Evolutionary conservation across 2,888 invertebrate species (phyloP).

Genomic region (Conops quadrifasciatus): DNA sequence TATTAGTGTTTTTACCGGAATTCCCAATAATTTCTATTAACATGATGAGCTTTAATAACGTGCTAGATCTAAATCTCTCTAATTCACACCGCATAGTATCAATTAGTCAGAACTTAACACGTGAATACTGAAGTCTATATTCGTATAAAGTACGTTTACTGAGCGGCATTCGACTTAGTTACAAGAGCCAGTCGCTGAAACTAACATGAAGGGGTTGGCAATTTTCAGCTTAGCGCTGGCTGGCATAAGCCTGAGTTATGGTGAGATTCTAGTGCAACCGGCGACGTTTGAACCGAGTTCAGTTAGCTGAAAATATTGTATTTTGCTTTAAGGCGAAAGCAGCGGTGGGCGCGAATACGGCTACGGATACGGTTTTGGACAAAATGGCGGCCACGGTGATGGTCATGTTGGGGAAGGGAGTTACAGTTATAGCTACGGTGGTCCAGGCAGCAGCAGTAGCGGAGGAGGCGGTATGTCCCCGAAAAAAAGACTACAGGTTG

Average conservation of each 20-base stretch:
- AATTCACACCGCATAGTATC: no score
- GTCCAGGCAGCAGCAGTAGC: not conserved
- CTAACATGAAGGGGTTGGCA: not conserved
- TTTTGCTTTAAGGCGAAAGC: not conserved
- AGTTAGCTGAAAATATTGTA: no score
- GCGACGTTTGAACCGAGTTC: no score
- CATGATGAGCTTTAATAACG: no score
- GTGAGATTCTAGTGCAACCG: not conserved
- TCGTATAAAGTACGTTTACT: not conserved
- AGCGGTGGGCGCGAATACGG: not conserved
- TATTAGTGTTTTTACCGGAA: no score
- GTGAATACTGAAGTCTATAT: no score
- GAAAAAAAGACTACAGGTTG: no score
- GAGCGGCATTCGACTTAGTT: not conserved
- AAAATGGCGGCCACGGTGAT: conserved; percentile 17
- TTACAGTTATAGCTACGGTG: conserved; percentile 20
- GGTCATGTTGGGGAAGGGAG: conserved; percentile 1
- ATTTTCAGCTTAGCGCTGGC: not conserved
- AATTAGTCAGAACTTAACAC: no score
- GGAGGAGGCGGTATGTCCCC: not conserved
- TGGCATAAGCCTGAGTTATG: not conserved
- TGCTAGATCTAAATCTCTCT: no score
- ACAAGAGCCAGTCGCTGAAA: not conserved
- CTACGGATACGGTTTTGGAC: not conserved
- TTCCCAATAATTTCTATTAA: no score